Evolutionary conservation across 2,797 vertebrate species (phyloP).

Genomic region (Merluccius polli): DNA sequence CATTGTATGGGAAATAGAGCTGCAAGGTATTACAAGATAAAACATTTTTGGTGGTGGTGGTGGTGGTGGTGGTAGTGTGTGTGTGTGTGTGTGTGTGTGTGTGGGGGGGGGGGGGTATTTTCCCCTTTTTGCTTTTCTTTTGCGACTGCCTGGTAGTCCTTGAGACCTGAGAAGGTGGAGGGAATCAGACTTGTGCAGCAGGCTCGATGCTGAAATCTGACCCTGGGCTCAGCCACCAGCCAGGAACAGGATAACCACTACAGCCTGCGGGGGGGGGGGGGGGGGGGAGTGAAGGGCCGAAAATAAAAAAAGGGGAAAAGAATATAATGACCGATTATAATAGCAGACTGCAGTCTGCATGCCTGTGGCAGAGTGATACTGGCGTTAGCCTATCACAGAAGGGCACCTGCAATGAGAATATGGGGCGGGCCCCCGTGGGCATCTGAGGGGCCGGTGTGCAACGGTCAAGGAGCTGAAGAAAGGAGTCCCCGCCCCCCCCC

Average conservation of each 20-base stretch:
- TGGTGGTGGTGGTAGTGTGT: not conserved
- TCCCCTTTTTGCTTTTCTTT: conserved; percentile 14
- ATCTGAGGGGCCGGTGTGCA: not conserved
- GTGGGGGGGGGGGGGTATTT: not conserved
- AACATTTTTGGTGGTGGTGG: not conserved
- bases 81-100: not conserved
- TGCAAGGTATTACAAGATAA: not conserved
- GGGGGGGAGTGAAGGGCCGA: conserved; percentile 29
- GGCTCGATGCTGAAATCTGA: conserved; percentile 47
- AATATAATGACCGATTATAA: conserved; percentile 37
- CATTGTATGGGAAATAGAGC: conserved; percentile 21
- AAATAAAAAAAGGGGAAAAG: conserved; percentile 28
- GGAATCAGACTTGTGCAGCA: conserved; percentile 43
- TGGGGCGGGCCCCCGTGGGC: conserved; percentile 14
- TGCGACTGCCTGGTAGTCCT: conserved; percentile 41
- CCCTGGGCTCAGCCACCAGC: conserved; percentile 44
- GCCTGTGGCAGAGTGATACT: conserved; percentile 33
- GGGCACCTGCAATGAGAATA: conserved; percentile 42
- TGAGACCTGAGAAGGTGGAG: conserved; percentile 57
- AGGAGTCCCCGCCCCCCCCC: too few relatives aligned
- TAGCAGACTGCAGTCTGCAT: conserved; percentile 44
- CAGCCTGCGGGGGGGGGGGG: conserved; percentile 40
- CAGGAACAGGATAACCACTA: conserved; percentile 48
- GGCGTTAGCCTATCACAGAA: conserved; percentile 45
- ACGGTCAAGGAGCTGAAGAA: not conserved